These are phyloP conservation scores for Drosophila emarginata DNA, from an alignment of 2,888 invertebrate genomes.

Conservation along the genomic window DNA sequence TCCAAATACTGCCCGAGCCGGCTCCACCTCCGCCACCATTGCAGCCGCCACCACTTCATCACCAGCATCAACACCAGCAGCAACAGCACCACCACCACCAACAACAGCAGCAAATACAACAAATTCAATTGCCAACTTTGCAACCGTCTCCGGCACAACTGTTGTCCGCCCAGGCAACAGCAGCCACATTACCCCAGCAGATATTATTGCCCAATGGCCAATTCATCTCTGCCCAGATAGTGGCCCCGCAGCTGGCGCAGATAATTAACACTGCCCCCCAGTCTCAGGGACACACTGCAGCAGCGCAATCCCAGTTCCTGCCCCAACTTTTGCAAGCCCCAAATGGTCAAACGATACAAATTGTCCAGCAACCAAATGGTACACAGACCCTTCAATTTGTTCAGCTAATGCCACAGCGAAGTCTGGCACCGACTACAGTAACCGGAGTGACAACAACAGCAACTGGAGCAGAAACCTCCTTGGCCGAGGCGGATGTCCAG, in stretches of 20 bases:
- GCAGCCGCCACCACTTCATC: background rate
- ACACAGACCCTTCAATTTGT: constrained; percentile 78
- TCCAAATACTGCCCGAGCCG: constrained; percentile 18
- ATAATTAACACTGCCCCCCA: constrained; percentile 74
- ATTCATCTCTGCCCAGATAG: constrained; percentile 81
- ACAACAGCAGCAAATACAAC: constrained; percentile 64
- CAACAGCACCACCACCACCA: constrained; percentile 58
- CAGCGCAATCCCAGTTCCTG: constrained; percentile 69
- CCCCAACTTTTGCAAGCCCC: constrained; percentile 79
- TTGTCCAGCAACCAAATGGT: constrained; percentile 82
- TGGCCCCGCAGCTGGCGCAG: constrained; percentile 81
- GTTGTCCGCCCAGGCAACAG: constrained; percentile 59
- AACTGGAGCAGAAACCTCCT: constrained; percentile 38
- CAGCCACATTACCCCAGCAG: constrained; percentile 74
- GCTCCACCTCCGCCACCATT: background rate
- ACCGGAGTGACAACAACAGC: constrained; percentile 43
- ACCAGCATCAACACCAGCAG: constrained; percentile 21
- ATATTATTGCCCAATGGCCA: constrained; percentile 82
- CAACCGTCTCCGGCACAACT: constrained; percentile 65
- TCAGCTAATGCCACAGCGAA: constrained; percentile 74
- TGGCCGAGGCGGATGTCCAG: constrained; percentile 77
- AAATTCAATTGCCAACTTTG: constrained; percentile 58
- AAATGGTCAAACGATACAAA: constrained; percentile 80
- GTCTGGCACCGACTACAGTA: constrained; percentile 39
- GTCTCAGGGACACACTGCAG: constrained; percentile 36